Conservation (phyloP, 2,113 vertebrate genomes). For the Phalacrocorax carbo region DNA sequence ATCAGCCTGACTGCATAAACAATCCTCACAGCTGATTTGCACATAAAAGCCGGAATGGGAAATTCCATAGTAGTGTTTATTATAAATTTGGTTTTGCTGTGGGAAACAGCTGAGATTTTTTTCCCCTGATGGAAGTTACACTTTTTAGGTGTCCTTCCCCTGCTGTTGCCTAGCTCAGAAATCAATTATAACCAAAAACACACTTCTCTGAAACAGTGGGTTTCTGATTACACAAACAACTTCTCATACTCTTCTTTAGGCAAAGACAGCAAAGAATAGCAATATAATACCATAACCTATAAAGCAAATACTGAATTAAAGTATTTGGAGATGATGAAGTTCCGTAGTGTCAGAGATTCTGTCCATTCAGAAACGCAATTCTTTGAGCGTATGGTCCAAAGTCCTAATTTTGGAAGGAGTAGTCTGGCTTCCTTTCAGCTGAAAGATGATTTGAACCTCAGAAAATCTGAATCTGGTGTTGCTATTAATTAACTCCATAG, state of each 20-base stretch:
- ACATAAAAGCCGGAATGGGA: neutral
- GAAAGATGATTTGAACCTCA: neutral
- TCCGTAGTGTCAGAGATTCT: neutral
- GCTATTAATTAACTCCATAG: neutral
- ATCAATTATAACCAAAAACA: neutral
- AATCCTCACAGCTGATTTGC: neutral
- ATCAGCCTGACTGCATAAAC: neutral
- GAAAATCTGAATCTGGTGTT: neutral
- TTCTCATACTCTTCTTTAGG: neutral
- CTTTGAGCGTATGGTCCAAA: neutral
- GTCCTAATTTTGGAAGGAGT: neutral
- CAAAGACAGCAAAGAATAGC: neutral
- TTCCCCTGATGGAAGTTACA: accelerated
- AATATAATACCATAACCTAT: neutral
- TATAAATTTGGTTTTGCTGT: neutral
- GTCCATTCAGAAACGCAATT: neutral
- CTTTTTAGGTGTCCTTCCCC: neutral
- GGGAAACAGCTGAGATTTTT: neutral
- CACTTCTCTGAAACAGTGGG: neutral
- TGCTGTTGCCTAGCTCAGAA: neutral
- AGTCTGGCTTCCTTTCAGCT: neutral
- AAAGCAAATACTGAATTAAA: neutral
- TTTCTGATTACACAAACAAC: neutral
- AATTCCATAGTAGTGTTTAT: neutral
- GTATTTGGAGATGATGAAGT: neutral